Evolutionary conservation across 2,888 invertebrate genomes (phyloP).

Genomic region (Meandrusa payeni): DNA sequence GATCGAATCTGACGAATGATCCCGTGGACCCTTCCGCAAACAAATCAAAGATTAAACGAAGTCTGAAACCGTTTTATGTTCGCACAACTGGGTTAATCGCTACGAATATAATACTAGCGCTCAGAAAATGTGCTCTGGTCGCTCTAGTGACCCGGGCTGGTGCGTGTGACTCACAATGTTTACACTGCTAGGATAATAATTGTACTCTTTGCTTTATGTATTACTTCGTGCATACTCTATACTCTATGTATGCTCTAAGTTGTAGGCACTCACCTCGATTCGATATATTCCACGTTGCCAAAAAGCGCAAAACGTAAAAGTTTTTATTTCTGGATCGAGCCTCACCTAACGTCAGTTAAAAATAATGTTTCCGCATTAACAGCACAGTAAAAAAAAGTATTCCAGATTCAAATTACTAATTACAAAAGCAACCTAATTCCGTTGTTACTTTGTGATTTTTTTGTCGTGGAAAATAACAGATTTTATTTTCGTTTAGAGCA

Average conservation of each 20-base stretch:
- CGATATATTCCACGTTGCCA: conserved; percentile 8
- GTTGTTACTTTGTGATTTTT: background rate
- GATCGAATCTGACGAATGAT: conserved; percentile 30
- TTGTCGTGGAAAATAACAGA: no score
- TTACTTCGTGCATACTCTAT: conserved; percentile 17
- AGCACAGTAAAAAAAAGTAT: conserved; percentile 9
- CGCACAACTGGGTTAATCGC: conserved; percentile 63
- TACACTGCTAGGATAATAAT: conserved; percentile 35
- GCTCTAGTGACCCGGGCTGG: conserved; percentile 53
- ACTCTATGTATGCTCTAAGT: background rate
- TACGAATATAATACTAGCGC: conserved; percentile 51
- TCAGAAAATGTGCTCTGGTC: conserved; percentile 40
- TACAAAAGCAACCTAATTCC: background rate
- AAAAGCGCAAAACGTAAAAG: conserved; percentile 11
- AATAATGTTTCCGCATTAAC: conserved; percentile 19
- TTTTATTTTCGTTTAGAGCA: no score
- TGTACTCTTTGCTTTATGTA: conserved; percentile 27
- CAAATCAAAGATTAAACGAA: conserved; percentile 43
- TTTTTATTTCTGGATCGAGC: conserved; percentile 17
- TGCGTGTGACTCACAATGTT: conserved; percentile 53
- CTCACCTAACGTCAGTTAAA: conserved; percentile 12
- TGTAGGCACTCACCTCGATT: conserved; percentile 5
- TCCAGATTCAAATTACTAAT: conserved; percentile 10
- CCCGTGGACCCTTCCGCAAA: conserved; percentile 48
- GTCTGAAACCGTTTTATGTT: conserved; percentile 45